Evolutionary conservation across 30 jellyfish, hydroid and myxozoan genomes (phyloP), one percentile per base, ranked within the genome.

Genomic region (Turritopsis dohrnii): DNA sequence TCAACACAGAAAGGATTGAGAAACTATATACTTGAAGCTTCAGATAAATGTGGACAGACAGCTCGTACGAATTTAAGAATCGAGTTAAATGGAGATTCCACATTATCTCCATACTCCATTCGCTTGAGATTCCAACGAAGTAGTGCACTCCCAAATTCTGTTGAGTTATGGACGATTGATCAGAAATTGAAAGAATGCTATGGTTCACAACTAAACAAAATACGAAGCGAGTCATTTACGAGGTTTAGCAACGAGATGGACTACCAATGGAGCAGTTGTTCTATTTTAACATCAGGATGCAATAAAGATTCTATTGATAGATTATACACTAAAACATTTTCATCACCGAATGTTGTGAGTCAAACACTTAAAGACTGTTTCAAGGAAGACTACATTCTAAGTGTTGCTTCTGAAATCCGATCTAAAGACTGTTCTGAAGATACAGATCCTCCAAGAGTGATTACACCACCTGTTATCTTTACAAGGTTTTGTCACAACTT

Each of bases 1-100:
- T 41, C 60, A 41, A 75, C 81, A 52, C 65, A 27, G 31, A 74
- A 81, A 28, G 96, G 93, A 20, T 60, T 75, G n/a, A 82, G 88
- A 66, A 71, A 69, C 66, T 83, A 75, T 90, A 28, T 1, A 21
- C 23, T 92, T 27, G 27, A 88, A 65, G 98, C 90, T 0, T 60
- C 65, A 9, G 98, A 92, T 66, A 31, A 69, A 1, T 92, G 98
- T 82, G 89, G 82, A 20, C 96, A 84, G 28, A 27, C 87, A 1
- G 95, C 95, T 0, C 65, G 66, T 19, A 84, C 95, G 4, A 20
- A 82, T 0, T 24, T 92, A 41, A 52, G 79, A 31, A 82, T 82
- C 16, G 52, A 24, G 20, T 87, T 83, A n/a, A 52, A 83, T 18
- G 65, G 83, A 29, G 80, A 71, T 0, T 25, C 66, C 17, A 76